Base-by-base conservation (phyloP, 2,113 vertebrate genomes). In the Petaurus breviceps region DNA sequence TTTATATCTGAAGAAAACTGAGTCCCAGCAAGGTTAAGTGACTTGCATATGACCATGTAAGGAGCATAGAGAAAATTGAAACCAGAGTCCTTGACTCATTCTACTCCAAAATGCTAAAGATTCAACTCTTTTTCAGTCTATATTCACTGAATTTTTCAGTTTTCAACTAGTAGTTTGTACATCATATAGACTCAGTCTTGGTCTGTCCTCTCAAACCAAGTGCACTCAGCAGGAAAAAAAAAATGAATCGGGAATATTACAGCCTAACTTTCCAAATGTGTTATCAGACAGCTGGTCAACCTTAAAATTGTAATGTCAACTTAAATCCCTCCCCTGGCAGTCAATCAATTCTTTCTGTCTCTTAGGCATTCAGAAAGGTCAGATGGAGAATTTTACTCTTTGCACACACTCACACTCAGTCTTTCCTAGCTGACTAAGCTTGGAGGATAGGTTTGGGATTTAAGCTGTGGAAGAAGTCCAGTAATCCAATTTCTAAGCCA, bases 341-440 rank as follows among this genome's bases (percentile, higher is more conserved):
- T 92, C 57, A 98, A 97, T 98, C 95, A 97, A 96, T 98, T 96
- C 26, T 90, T 97, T 97, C 96, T 91, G 43, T 97, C 92, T 98
- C 96, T 98, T 94, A 95, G 94, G 93, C 93, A 95, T 94, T 92
- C 96, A 51, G 84, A 97, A 98, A 98, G 96, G 97, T 98, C 97
- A 97, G 96, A 96, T 92, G 93, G 89, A 98, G 52, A 98, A 97
- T 92, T 97, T 96, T 98, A 94, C 51, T 84, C 93, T 94, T 94
- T 97, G 91, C 47, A 91, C 96, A 97, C 77, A 93, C 0, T 2
- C 93, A 52, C 28, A n/a, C 93, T 96, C 92, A 92, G 61, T 95
- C 1, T 89, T 94, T 26, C 93, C 28, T 68, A 92, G 53, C 93
- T 95, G 61, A 96, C 90, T 92, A 47, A 3, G 0, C 92, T 89